Evolutionary conservation across 2,888 invertebrate species (phyloP), one percentile per base, ranked within the genome.

Genomic region (Spisula subtruncata): DNA sequence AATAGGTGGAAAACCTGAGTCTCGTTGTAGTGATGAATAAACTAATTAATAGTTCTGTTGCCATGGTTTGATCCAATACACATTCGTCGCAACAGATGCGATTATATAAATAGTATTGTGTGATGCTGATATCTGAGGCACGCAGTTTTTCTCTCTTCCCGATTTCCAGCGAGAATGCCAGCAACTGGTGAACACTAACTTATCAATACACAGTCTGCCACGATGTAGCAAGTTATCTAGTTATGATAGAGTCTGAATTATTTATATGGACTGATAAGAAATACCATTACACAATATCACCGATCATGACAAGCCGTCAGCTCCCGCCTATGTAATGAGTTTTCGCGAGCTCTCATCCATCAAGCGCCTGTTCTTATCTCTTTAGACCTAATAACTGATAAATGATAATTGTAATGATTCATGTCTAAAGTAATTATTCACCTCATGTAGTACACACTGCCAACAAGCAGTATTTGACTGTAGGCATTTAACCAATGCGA

Each of bases 31-130:
- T 85, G 85, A 85, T 85, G 80, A 85, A 85, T 85, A 56, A 85
- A 85, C 85, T 85, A 85, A 85, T 85, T 85, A 85, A 85, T 85
- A 54, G 41, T 20, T 25, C 51, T 54, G 85, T 85, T 85, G 79
- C 85, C 51, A 85, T 80, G 85, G 80, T 80, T 54, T 85, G 80
- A 85, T 56, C 80, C 79, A 85, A 29, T 51, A 51, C 80, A 80
- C 51, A 54, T 35, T 85, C 80, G n/a, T 35, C 54, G 85, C 32
- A 80, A 85, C 80, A 85, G 85, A 85, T 85, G 85, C 80, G 56
- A 48, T 29, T 32, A 54, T 29, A 56, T 85, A 85, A 80, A 85
- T 79, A 85, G 56, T 81, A 81, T 81, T 81, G 6, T 25, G 48
- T 35, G 25, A 25, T 48, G 35, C n/a, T 32, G 71, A 71, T 1